Percentiles rank a stretch among this genome's conserved stretches.
phyloP scores from a whole-genome alignment of 2,888 invertebrate genomes.

The Patella caerulea region DNA sequence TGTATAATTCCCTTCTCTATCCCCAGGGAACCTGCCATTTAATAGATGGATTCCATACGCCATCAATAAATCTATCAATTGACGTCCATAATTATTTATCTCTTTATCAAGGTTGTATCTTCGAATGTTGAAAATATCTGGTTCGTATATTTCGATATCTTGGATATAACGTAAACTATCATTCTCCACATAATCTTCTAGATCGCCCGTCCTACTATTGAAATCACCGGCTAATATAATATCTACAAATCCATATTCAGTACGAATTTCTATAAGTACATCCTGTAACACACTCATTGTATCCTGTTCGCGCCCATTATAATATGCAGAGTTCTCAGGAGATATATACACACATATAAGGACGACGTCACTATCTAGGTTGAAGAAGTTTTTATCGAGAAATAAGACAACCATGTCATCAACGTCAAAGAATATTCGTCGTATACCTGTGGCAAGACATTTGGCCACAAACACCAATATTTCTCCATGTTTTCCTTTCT shows the following conservation, averaged over 20 bases:
- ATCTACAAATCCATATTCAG: neutral
- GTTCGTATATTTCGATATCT: neutral
- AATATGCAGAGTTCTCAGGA: neutral
- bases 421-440: neutral
- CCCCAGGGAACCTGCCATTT: neutral
- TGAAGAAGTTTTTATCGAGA: neutral
- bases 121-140: neutral
- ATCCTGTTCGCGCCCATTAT: neutral
- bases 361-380: no score
- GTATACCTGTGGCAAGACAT: neutral
- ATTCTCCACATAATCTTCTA: neutral
- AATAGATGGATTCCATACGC: neutral
- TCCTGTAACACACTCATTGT: neutral
- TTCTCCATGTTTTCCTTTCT: conserved; percentile 1
- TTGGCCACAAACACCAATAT: neutral
- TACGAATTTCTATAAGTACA: conserved; percentile 6
- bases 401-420: neutral
- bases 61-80: neutral
- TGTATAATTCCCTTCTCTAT: neutral
- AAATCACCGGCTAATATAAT: neutral
- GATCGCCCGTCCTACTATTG: neutral
- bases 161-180: conserved; percentile 3
- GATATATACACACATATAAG: neutral
- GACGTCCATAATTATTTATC: neutral
- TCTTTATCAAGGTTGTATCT: neutral